Percentiles rank a stretch among this genome's conserved stretches.
These are phyloP conservation scores for Steatocranus sp. DNA, from an alignment of 2,797 vertebrate species.

Conservation along the genomic window DNA sequence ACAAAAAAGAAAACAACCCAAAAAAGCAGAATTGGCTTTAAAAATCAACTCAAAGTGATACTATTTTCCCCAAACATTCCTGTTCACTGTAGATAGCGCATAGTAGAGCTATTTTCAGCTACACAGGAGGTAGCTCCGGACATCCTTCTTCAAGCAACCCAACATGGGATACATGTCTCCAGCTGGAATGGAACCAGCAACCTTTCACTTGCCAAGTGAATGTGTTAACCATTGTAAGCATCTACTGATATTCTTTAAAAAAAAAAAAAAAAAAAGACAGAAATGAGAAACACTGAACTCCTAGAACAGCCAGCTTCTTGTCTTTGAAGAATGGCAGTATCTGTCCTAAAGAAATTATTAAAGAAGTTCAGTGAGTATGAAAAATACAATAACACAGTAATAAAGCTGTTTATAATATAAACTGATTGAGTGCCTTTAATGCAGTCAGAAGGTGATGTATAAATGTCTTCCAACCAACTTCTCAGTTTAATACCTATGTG, in stretches of 20 bases:
- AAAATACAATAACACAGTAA: neutral
- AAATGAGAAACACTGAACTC: neutral
- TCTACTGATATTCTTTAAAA: neutral
- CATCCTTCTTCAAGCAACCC: neutral
- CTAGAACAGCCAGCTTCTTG: neutral
- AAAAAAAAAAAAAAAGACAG: neutral
- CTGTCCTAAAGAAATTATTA: neutral
- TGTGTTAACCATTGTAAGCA: neutral
- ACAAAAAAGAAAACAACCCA: accelerated
- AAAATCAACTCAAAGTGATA: neutral
- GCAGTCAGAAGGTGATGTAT: neutral
- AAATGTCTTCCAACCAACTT: neutral
- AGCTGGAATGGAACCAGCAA: neutral
- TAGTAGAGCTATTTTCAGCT: neutral
- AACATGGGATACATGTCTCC: neutral
- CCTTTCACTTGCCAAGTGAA: neutral
- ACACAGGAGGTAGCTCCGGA: neutral
- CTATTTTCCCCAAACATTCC: neutral
- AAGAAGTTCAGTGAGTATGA: neutral
- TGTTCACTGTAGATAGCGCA: neutral
- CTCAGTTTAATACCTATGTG: neutral
- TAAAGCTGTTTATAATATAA: neutral
- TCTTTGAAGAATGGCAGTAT: neutral
- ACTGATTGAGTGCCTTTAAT: neutral
- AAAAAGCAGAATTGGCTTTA: neutral